These are phyloP conservation scores for Trissoscelio sp. DNA, from an alignment of 2,888 invertebrate species.

Conservation along the genomic window DNA sequence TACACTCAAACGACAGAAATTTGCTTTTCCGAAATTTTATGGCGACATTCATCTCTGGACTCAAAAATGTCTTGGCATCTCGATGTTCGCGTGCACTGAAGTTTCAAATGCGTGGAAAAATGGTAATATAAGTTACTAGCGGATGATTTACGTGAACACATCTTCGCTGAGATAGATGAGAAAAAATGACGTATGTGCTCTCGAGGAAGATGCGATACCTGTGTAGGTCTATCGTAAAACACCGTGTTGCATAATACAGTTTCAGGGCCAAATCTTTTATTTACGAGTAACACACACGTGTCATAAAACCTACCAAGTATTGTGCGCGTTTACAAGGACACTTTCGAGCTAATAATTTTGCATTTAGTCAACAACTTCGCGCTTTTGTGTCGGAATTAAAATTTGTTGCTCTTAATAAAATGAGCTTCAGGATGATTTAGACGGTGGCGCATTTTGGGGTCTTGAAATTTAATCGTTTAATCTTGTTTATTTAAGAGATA, in stretches of 20 bases:
- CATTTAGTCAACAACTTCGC: conserved; percentile 20
- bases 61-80: conserved; percentile 5
- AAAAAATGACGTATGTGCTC: conserved; percentile 41
- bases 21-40: conserved; percentile 6
- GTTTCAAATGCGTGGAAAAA: conserved; percentile 15
- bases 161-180: conserved; percentile 38
- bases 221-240: conserved; percentile 43
- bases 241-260: conserved; percentile 39
- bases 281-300: conserved; percentile 43
- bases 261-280: conserved; percentile 52
- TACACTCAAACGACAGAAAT: not conserved
- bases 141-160: conserved; percentile 42
- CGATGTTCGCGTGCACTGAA: conserved; percentile 9
- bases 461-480: not conserved
- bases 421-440: not conserved
- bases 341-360: conserved; percentile 43
- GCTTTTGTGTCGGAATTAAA: conserved; percentile 27
- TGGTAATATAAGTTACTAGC: conserved; percentile 33
- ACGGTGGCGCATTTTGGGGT: not conserved
- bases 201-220: conserved; percentile 46
- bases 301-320: conserved; percentile 28
- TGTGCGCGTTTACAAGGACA: conserved; percentile 31
- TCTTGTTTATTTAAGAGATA: not conserved
- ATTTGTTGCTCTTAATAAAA: conserved; percentile 23
- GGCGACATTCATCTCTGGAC: not conserved